These are phyloP conservation scores for Polyergus mexicanus DNA, from an alignment of 1,140 invertebrate species.

Conservation along the genomic window DNA sequence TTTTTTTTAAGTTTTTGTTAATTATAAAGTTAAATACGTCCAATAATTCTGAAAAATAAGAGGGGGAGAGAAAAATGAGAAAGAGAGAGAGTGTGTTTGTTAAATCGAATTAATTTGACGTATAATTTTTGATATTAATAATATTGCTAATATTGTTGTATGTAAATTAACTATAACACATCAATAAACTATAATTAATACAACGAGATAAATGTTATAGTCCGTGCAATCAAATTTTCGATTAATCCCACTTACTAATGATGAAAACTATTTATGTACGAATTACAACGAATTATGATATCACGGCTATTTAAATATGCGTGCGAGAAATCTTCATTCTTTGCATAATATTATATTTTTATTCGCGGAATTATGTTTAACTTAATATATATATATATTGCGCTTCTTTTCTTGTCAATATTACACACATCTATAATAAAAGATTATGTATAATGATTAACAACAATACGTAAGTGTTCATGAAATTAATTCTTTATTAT, in stretches of 20 bases:
- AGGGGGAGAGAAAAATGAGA: no score
- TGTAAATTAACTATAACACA: not conserved
- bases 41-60: no score
- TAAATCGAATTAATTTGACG: not conserved
- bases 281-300: slow-evolving; percentile 27
- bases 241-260: slow-evolving; percentile 23
- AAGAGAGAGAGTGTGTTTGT: no score
- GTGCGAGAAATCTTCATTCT: slow-evolving; percentile 16
- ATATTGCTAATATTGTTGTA: not conserved
- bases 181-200: slow-evolving; percentile 5
- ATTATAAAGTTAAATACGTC: not conserved
- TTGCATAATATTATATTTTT: slow-evolving; percentile 1
- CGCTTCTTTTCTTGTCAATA: not conserved
- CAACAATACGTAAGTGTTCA: not conserved
- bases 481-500: not conserved
- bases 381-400: not conserved
- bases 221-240: not conserved
- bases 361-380: slow-evolving; percentile 15
- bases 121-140: slow-evolving; percentile 10
- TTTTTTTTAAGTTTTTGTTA: not conserved
- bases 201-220: not conserved
- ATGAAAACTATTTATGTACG: slow-evolving; percentile 7
- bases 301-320: not conserved
- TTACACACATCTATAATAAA: not conserved
- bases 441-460: not conserved